Conservation (phyloP, 2,888 invertebrate species). For the Diplolepis rosae region DNA sequence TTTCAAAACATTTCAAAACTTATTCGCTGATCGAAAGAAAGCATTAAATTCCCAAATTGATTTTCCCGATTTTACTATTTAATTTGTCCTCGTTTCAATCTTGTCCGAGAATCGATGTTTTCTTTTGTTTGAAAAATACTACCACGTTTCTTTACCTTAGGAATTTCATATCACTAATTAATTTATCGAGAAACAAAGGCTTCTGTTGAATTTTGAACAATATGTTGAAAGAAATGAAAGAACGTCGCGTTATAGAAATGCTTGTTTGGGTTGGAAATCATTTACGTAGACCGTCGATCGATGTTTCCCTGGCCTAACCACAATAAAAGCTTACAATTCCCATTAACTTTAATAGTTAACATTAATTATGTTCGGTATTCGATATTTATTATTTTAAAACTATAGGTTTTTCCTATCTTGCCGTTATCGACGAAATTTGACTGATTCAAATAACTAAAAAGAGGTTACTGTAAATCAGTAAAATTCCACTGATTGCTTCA, state of each 20-base stretch:
- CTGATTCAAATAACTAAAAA: too few species aligned
- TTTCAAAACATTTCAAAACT: background rate
- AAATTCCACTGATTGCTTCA: too few species aligned
- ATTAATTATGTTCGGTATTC: too few species aligned
- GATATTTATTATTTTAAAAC: too few species aligned
- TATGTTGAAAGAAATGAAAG: conserved; percentile 18
- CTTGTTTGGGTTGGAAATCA: background rate
- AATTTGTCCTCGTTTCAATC: conserved; percentile 19
- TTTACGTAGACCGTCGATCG: background rate
- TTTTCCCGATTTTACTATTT: conserved; percentile 12
- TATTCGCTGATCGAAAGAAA: background rate
- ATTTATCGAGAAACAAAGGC: conserved; percentile 22
- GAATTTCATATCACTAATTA: conserved; percentile 8
- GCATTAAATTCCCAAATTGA: background rate
- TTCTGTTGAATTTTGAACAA: background rate
- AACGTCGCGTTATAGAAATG: background rate
- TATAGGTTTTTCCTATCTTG: too few species aligned
- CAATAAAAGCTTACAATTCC: background rate
- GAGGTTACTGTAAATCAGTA: too few species aligned
- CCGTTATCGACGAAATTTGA: too few species aligned
- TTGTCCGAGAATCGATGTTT: conserved; percentile 7
- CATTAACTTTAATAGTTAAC: background rate
- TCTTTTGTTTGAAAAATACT: background rate
- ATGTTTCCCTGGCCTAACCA: background rate
- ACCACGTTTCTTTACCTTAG: conserved; percentile 17